A percentile compares a stretch with the other conserved stretches of the same genome.
These are phyloP conservation scores for Pipistrellus pygmaeus DNA, from an alignment of 2,797 vertebrate species.

Conservation along the genomic window DNA sequence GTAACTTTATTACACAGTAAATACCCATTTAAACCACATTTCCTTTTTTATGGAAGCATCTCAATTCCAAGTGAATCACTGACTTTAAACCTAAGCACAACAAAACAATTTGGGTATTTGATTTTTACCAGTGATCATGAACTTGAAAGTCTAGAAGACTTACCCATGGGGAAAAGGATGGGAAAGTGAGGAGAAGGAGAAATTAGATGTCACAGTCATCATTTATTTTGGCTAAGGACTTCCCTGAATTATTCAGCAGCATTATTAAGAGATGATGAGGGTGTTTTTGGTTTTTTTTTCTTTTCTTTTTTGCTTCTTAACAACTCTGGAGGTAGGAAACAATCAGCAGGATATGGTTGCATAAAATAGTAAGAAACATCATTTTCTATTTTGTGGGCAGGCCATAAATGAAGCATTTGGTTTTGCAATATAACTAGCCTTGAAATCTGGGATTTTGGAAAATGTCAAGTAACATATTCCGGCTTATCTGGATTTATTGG, in stretches of 20 bases:
- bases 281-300: background rate
- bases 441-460: slow-evolving; percentile 23
- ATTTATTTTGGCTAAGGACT: slow-evolving; percentile 35
- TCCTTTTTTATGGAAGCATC: background rate
- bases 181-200: background rate
- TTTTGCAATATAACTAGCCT: background rate
- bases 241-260: slow-evolving; percentile 59
- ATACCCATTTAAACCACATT: background rate
- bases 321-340: background rate
- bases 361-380: background rate
- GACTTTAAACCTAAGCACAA: slow-evolving; percentile 4
- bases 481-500: slow-evolving; percentile 6
- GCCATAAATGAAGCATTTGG: background rate
- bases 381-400: slow-evolving; percentile 11
- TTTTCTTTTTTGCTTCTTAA: slow-evolving; percentile 1
- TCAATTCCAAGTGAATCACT: background rate
- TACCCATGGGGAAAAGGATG: background rate
- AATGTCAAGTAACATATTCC: slow-evolving; percentile 14
- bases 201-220: background rate
- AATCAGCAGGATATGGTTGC: background rate
- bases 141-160: background rate
- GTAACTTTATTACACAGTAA: background rate
- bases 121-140: background rate
- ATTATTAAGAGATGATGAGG: slow-evolving; percentile 1
- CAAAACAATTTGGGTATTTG: background rate